phyloP scores from a whole-genome alignment of 2,888 invertebrate genomes.

The Serrognathus titanus region DNA sequence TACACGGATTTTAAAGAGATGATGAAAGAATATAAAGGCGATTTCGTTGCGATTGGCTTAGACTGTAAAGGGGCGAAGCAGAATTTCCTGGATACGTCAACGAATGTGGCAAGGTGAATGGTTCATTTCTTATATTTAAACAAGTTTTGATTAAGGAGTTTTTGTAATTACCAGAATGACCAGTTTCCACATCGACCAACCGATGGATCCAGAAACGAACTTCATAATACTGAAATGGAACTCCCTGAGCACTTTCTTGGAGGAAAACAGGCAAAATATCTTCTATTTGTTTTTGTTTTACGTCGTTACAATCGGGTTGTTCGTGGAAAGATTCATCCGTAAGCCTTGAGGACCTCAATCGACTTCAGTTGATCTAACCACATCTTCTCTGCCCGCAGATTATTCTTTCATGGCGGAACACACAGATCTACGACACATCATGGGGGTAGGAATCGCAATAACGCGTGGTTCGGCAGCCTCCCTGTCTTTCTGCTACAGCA shows the following conservation, averaged over 20 bases:
- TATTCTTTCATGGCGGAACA: conserved; percentile 97
- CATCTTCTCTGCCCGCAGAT: conserved; percentile 52
- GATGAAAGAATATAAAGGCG: conserved; percentile 96
- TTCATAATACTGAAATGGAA: conserved; percentile 81
- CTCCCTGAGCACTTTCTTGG: conserved; percentile 83
- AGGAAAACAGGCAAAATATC: conserved; percentile 94
- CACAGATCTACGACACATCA: conserved; percentile 89
- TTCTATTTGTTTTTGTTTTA: conserved; percentile 94
- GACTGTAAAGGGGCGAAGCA: conserved; percentile 95
- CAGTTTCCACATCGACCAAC: conserved; percentile 85
- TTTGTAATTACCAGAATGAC: conserved; percentile 67
- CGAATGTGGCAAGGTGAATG: conserved; percentile 75
- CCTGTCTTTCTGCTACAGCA: conserved; percentile 89
- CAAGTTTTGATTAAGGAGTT: not conserved
- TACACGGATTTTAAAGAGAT: conserved; percentile 90
- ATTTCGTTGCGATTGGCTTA: conserved; percentile 89
- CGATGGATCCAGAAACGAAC: conserved; percentile 65
- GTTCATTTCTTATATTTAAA: not conserved
- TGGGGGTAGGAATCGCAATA: conserved; percentile 96
- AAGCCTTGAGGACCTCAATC: conserved; percentile 45
- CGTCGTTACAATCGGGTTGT: conserved; percentile 89
- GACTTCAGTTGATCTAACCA: no score
- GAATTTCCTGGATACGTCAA: conserved; percentile 90
- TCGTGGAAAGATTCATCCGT: conserved; percentile 92
- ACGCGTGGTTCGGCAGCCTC: conserved; percentile 93